Evolutionary conservation across 2,113 vertebrate species (phyloP), one percentile per base, ranked within the genome.

Genomic region (Scomber japonicus): DNA sequence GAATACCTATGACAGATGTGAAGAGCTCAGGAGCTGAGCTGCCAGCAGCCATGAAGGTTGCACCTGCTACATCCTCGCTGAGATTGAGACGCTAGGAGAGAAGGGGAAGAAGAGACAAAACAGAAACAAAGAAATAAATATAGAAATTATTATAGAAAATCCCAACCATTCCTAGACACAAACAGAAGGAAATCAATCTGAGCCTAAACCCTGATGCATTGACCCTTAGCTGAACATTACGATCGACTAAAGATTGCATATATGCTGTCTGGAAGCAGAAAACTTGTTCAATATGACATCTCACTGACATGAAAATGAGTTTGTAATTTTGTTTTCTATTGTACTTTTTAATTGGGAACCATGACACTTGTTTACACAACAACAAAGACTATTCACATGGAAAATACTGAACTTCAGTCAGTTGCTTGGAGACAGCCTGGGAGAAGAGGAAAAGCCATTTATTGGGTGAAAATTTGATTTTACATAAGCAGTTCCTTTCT

Each of bases 11-110:
- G 82, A 98, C 91, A 1, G 97, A 98, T 0, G 97, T 99, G 91
- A 99, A 99, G 70, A 99, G 93, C 86, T 99, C 97, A 0, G 97
- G 97, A 75, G 97, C 97, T 0, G 97, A 99, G 91, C 97, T 99
- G 87, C 97, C 97, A 0, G 97, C 97, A 0, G 97, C 97, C 97
- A 99, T 99, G 88, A 99, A 91, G 46, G 93, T 94, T 1, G 94
- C 94, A 4, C 94, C 94, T 0, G 94, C 93, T 17, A 94, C 92
- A 1, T 98, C 97, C 93, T 98, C 97, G 3, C 97, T 98, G 80
- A 99, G 97, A 14, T 98, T 89, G 76, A 99, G 94, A 53, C 96
- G 96, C 97, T 98, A 92, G 16, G 77, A 62, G 63, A 56, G 27
- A 46, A 40, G 4, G 1, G 17, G 4, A 40, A 9, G 9, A 40